Evolutionary conservation across 2,113 vertebrate genomes (phyloP), one percentile per base, ranked within the genome.

Genomic region (Lasiurus cinereus): DNA sequence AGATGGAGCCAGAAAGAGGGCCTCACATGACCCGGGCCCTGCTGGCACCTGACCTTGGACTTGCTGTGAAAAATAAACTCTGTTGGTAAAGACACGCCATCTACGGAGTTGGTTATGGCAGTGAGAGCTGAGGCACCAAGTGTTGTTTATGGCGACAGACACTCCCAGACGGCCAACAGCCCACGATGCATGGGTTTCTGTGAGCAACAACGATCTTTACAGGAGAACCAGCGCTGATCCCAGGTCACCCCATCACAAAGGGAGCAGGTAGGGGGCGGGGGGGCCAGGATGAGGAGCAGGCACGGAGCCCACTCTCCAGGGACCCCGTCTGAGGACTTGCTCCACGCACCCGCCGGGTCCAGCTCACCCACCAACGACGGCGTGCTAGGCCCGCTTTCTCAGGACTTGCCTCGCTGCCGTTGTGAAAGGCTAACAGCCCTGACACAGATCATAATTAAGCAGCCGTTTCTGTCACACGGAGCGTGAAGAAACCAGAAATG

Each of bases 401-500:
- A 83, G 18, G 86, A 83, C 6, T 69, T 46, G 50, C 18, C 4
- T 21, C 1, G 39, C 22, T 67, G 33, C 7, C 50, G 11, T 31
- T 72, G 39, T 36, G 33, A 31, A 69, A 33, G 43, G 22, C 13
- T 84, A 48, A 83, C 83, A 33, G 48, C 46, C 3, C 18, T 66
- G 29, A 6, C 1, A 80, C 70, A 43, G 31, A 16, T 77, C 8
- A 72, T n/a, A 52, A 59, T 79, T 83, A 91, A 78, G 78, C 9
- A 82, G 6, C 33, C 36, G 77, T 91, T 83, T 93, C 2, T 48
- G 83, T 50, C n/a, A 86, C 29, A 12, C 33, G n/a, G n/a, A 76
- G 31, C 48, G 3, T 46, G 94, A 84, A 94, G 31, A 80, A 84
- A 52, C 18, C 64, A 6, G 66, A 64, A 94, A 76, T 78, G 33